Evolutionary conservation across 1,140 invertebrate species (phyloP).

Genomic region (Magallana ariakensis): DNA sequence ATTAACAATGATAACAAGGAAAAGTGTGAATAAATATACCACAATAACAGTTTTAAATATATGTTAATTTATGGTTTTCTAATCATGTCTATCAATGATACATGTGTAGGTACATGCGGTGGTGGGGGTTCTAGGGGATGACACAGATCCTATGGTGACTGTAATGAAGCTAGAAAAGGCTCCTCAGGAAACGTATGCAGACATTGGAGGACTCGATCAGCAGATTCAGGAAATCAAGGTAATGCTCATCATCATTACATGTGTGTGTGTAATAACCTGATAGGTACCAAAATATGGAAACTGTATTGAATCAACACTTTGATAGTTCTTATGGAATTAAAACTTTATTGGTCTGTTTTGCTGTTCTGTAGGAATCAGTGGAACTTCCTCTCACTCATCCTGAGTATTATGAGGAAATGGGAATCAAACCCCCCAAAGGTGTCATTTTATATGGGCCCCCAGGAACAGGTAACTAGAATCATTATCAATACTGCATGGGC

Average conservation of each 20-base stretch:
- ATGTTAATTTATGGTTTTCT: no score
- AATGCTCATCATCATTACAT: neutral
- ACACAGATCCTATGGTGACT: conserved; percentile 99
- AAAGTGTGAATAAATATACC: no score
- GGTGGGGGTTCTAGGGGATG: conserved; percentile 98
- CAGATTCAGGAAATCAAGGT: conserved; percentile 99
- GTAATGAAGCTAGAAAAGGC: conserved; percentile 99
- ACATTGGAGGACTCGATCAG: conserved; percentile 99
- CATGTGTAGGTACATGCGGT: conserved; percentile 92
- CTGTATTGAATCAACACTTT: no score
- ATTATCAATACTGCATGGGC: neutral
- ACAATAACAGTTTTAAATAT: no score
- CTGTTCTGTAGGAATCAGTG: conserved; percentile 91
- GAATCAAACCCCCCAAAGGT: conserved; percentile 99
- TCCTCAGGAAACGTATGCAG: conserved; percentile 99
- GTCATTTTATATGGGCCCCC: conserved; percentile 99
- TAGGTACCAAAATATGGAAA: no score
- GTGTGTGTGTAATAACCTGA: no score
- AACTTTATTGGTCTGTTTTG: no score
- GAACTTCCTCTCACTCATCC: conserved; percentile 99
- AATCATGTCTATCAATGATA: no score
- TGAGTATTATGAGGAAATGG: conserved; percentile 99
- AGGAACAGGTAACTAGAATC: conserved; percentile 87
- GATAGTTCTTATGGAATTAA: no score
- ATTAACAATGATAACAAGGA: no score